Evolutionary conservation across 2,888 invertebrate genomes (phyloP).

Genomic region (Sinohyriopsis cumingii): DNA sequence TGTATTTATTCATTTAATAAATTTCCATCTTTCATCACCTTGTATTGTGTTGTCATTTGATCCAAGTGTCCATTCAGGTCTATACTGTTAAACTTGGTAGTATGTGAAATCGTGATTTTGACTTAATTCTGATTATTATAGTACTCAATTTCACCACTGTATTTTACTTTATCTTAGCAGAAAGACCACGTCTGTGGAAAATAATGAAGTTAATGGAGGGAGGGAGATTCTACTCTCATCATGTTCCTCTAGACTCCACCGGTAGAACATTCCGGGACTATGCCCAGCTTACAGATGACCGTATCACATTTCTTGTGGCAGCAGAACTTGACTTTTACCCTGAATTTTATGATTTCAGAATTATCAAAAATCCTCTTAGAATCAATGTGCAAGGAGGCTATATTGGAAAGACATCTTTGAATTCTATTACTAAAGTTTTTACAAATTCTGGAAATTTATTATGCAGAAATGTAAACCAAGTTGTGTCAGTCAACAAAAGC

Average conservation of each 20-base stretch:
- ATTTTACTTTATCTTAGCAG: too few species aligned
- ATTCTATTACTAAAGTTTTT: conserved; percentile 34
- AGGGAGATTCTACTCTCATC: conserved; percentile 41
- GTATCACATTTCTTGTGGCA: conserved; percentile 44
- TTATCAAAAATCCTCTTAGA: conserved; percentile 41
- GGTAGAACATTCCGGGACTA: conserved; percentile 47
- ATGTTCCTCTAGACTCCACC: conserved; percentile 36
- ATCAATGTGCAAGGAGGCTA: conserved; percentile 41
- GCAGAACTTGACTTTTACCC: conserved; percentile 33
- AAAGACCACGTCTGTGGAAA: conserved; percentile 26
- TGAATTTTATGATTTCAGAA: conserved; percentile 35
- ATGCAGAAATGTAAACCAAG: conserved; percentile 48
- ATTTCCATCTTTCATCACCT: too few species aligned
- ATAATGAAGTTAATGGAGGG: conserved; percentile 44
- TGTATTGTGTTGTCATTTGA: too few species aligned
- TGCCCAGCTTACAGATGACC: conserved; percentile 41
- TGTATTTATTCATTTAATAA: too few species aligned
- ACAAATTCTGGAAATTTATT: conserved; percentile 27
- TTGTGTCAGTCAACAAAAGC: conserved; percentile 56
- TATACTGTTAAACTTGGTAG: too few species aligned
- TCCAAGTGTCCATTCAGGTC: too few species aligned
- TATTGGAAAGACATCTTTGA: conserved; percentile 47
- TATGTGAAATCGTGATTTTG: too few species aligned
- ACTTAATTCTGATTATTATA: too few species aligned
- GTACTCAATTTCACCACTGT: too few species aligned